Evolutionary conservation across 92 coral and sea anemone species (phyloP).

Genomic region (Parazoanthus swiftii): DNA sequence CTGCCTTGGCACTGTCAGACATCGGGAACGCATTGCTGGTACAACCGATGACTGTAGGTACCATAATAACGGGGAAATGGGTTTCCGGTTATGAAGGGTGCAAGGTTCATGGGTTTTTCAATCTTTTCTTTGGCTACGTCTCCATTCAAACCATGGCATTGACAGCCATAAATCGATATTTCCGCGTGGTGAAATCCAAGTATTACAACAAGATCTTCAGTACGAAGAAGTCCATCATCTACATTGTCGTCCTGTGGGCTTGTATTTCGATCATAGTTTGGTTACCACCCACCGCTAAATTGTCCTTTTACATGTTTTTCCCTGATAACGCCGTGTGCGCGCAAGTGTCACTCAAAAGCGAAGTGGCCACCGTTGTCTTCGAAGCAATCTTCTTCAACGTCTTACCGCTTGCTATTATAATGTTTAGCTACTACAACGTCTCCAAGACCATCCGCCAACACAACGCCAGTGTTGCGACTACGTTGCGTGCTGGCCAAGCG

Average conservation of each 20-base stretch:
- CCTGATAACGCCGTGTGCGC: conserved; percentile 41
- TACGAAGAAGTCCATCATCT: conserved; percentile 17
- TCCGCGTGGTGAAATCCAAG: conserved; percentile 37
- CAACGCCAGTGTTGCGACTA: conserved; percentile 32
- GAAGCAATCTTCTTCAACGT: conserved; percentile 40
- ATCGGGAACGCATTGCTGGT: conserved; percentile 33
- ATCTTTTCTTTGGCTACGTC: conserved; percentile 37
- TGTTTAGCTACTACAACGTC: conserved; percentile 45
- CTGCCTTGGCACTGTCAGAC: conserved; percentile 29
- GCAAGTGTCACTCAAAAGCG: conserved; percentile 26
- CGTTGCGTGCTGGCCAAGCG: not conserved
- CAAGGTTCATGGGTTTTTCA: conserved; percentile 35
- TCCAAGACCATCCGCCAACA: conserved; percentile 38
- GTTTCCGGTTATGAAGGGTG: conserved; percentile 32
- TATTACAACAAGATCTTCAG: conserved; percentile 29
- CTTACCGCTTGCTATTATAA: conserved; percentile 21
- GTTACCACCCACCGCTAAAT: conserved; percentile 37
- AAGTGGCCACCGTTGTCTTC: conserved; percentile 24
- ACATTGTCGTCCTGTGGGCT: conserved; percentile 20
- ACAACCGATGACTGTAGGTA: conserved; percentile 39
- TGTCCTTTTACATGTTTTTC: conserved; percentile 33
- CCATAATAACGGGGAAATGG: conserved; percentile 31
- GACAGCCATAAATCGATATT: conserved; percentile 35
- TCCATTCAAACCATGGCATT: conserved; percentile 41
- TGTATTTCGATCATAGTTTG: conserved; percentile 27